Percentiles rank a stretch among this genome's conserved stretches.
Evolutionary conservation across 2,888 invertebrate genomes (phyloP).

Genomic region (Alsophila aescularia): DNA sequence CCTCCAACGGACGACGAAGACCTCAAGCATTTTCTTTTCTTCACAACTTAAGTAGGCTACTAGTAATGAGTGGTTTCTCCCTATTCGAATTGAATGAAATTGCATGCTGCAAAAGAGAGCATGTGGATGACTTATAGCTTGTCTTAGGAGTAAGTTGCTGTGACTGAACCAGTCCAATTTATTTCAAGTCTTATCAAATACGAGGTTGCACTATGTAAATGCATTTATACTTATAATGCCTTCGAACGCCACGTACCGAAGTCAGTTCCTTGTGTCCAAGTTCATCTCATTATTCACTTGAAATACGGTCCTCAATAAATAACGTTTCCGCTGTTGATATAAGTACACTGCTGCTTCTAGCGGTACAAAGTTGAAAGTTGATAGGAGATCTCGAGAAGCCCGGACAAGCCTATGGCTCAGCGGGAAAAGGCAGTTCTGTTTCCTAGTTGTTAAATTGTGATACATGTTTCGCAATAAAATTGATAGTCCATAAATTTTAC

Average conservation of each 20-base stretch:
- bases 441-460: constrained; percentile 36
- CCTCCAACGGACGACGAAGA: constrained; percentile 60
- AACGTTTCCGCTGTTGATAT: constrained; percentile 63
- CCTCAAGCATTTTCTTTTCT: constrained; percentile 77
- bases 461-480: constrained; percentile 31
- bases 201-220: constrained; percentile 41
- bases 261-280: constrained; percentile 40
- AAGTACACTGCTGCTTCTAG: constrained; percentile 59
- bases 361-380: constrained; percentile 75
- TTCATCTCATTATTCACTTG: constrained; percentile 59
- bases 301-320: constrained; percentile 61
- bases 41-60: constrained; percentile 72
- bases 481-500: constrained; percentile 40
- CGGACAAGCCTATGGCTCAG: constrained; percentile 60
- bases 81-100: constrained; percentile 66
- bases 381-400: constrained; percentile 72
- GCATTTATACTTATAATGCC: constrained; percentile 48
- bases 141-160: constrained; percentile 40
- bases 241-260: constrained; percentile 22
- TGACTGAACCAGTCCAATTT: constrained; percentile 48
- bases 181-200: constrained; percentile 53
- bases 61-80: constrained; percentile 72
- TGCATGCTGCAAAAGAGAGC: constrained; percentile 57
- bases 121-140: constrained; percentile 55
- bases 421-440: constrained; percentile 54